Evolutionary conservation across 2,888 invertebrate genomes (phyloP), one percentile per base, ranked within the genome.

Genomic region (Stenurella melanura): DNA sequence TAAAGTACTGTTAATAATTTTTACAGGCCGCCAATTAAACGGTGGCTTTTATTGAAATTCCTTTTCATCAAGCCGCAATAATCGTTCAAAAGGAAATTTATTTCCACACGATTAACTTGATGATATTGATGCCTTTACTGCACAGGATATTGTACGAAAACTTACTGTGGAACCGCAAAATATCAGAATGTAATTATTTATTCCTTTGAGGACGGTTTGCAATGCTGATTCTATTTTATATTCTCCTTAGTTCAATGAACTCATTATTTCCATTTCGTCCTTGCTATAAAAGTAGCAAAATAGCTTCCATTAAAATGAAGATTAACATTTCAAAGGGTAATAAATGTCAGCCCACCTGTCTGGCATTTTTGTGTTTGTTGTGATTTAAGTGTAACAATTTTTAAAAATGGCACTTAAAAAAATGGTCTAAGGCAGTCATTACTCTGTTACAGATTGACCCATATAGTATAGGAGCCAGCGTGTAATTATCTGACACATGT

Each of bases 91-190:
- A 42, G 69, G 75, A 76, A 78, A 78, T 75, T 76, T 78, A 71
- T 76, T 78, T 78, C 75, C 78, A 70, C 69, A 42, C 75, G 75
- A 75, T 78, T 78, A 78, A 75, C 71, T 75, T 75, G 66, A 74
- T 76, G 75, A 76, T 71, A 75, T 78, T 76, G 75, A 78, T 73
- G 75, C 72, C 78, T 70, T 38, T 70, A 61, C 64, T 74, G 57
- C 63, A 64, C 69, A 74, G 73, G 72, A 73, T 72, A 77, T 75
- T 72, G 72, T 63, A 74, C 72, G 68, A 77, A 75, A 74, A 50
- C 19, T 50, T 66, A 2, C 19, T 6, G 18, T 17, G 17, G 64
- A 12, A 18, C 19, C 5, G 19, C 61, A 42, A 34, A 34, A 17
- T 34, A 11, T 12, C 34, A 38, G 38, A 38, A 18, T 19, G 21